Evolutionary conservation across 2,888 invertebrate genomes (phyloP).

Genomic region (Lacanobia wlatinum): DNA sequence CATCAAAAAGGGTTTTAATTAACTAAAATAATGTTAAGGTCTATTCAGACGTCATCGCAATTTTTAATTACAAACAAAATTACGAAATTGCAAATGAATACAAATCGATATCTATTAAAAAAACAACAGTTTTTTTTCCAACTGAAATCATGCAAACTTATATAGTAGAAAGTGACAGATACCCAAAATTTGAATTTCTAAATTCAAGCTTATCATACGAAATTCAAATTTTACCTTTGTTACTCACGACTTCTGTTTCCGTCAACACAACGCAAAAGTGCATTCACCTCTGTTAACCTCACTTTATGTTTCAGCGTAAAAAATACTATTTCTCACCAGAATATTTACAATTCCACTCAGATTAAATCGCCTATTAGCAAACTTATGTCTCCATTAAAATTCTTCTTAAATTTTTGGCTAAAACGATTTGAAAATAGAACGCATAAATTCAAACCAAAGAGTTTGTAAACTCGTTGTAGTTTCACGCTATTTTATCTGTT

Average conservation of each 20-base stretch:
- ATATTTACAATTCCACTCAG: conserved; percentile 27
- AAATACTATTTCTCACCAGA: conserved; percentile 13
- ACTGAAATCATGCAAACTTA: conserved; percentile 52
- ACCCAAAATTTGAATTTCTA: conserved; percentile 71
- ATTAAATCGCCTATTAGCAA: conserved; percentile 22
- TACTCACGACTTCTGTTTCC: conserved; percentile 71
- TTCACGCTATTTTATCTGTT: conserved; percentile 24
- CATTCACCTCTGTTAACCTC: conserved; percentile 74
- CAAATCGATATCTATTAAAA: not conserved
- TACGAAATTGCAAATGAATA: not conserved
- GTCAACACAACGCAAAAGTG: conserved; percentile 78
- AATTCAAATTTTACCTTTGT: conserved; percentile 77
- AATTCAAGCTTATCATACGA: conserved; percentile 70
- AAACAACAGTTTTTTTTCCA: conserved; percentile 4
- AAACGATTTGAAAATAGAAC: conserved; percentile 44
- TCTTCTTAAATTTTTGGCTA: conserved; percentile 17
- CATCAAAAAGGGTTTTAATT: too few relatives aligned
- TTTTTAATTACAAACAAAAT: not conserved
- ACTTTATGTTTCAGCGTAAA: conserved; percentile 11
- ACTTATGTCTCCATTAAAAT: conserved; percentile 49
- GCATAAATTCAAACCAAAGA: conserved; percentile 29
- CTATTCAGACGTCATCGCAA: not conserved
- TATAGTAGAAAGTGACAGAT: conserved; percentile 74
- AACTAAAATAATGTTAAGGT: too few relatives aligned
- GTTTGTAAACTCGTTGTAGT: conserved; percentile 19